Conservation (phyloP, 2,113 vertebrate species). For the Phaethon lepturus region DNA sequence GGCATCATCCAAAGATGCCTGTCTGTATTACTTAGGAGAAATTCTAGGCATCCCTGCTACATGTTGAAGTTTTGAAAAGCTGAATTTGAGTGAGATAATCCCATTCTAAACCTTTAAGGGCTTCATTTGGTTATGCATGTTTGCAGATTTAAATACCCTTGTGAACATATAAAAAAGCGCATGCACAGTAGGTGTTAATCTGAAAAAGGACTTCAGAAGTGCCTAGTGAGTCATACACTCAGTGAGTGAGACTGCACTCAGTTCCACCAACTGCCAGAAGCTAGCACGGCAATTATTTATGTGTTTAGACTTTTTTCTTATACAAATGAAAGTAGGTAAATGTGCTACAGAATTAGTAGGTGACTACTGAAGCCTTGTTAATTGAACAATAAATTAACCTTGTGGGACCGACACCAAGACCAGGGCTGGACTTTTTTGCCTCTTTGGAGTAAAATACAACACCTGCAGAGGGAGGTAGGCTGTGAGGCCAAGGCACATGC, state of each 20-base stretch:
- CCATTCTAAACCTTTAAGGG: background rate
- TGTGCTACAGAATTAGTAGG: background rate
- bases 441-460: background rate
- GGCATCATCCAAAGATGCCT: background rate
- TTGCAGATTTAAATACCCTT: background rate
- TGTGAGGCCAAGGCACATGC: rapidly evolving
- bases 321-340: background rate
- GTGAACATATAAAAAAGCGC: background rate
- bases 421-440: background rate
- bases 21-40: background rate
- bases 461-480: background rate
- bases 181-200: background rate
- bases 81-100: background rate
- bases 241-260: too few relatives aligned
- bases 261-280: background rate
- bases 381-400: background rate
- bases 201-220: background rate
- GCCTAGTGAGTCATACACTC: background rate
- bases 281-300: background rate
- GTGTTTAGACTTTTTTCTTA: background rate
- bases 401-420: background rate
- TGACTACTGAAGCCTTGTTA: background rate
- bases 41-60: background rate
- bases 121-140: background rate
- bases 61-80: background rate